phyloP scores from a whole-genome alignment of 2,113 vertebrate genomes.

The Upupa epops region DNA sequence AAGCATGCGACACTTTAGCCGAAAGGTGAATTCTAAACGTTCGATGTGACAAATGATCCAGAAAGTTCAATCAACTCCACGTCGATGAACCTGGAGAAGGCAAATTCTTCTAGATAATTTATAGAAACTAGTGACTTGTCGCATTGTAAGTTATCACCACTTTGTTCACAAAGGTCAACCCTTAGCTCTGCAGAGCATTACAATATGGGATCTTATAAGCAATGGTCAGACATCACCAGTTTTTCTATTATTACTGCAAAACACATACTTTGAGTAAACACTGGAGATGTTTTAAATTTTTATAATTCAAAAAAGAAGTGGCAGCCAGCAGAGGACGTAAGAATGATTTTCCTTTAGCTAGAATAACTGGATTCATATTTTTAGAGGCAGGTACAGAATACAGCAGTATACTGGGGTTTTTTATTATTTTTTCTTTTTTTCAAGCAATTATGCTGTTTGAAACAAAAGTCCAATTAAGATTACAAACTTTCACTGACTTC shows the following conservation, averaged over 20 bases:
- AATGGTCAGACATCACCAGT: neutral
- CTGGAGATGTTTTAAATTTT: neutral
- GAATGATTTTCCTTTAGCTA: neutral
- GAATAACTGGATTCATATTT: neutral
- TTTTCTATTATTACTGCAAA: neutral
- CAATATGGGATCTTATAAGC: neutral
- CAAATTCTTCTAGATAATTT: neutral
- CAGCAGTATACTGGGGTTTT: accelerated
- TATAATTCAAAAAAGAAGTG: neutral
- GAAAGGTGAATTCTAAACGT: neutral
- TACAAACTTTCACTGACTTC: neutral
- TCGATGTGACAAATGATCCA: neutral
- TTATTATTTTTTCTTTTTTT: neutral
- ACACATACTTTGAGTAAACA: neutral
- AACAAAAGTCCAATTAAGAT: neutral
- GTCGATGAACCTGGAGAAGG: neutral
- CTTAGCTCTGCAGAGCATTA: neutral
- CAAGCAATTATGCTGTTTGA: neutral
- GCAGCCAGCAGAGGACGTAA: neutral
- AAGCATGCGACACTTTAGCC: neutral
- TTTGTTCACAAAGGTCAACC: neutral
- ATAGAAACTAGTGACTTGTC: neutral
- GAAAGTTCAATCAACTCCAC: neutral
- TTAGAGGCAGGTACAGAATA: neutral
- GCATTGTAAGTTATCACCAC: neutral